phyloP scores from a whole-genome alignment of 2,113 vertebrate species.

The Dasyornis broadbenti region DNA sequence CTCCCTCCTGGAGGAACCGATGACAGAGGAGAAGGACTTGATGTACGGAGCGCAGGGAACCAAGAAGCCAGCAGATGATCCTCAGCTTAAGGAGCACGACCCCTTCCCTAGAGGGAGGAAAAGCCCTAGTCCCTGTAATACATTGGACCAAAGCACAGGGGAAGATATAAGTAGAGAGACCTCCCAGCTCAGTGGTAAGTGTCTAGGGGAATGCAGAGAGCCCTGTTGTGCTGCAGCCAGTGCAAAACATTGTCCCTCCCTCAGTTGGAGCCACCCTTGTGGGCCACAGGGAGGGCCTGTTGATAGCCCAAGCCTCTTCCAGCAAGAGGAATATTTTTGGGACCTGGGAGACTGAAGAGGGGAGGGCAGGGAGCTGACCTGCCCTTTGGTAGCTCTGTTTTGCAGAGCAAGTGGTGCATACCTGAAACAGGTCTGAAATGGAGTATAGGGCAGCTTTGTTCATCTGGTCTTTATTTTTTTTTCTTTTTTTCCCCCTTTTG shows the following conservation, averaged over 20 bases:
- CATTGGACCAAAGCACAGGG: conserved; percentile 43
- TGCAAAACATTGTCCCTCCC: neutral
- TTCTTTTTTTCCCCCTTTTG: accelerated
- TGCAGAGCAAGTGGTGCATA: neutral
- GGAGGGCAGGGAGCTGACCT: neutral
- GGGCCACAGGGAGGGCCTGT: neutral
- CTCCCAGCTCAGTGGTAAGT: conserved; percentile 53
- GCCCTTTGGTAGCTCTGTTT: neutral
- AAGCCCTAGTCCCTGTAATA: conserved; percentile 22
- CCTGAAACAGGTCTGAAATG: neutral
- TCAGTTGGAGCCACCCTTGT: neutral
- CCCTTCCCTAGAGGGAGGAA: neutral
- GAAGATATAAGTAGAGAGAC: conserved; percentile 20
- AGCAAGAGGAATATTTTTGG: neutral
- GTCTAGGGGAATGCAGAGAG: neutral
- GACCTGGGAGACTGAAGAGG: neutral
- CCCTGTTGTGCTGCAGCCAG: neutral
- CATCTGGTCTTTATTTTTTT: neutral
- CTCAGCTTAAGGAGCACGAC: neutral
- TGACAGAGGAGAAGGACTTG: conserved; percentile 34
- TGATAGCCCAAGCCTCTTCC: accelerated
- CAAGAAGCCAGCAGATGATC: neutral
- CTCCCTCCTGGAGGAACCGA: conserved; percentile 2
- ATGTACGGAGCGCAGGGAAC: neutral
- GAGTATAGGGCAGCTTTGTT: neutral